Evolutionary conservation across 2,797 vertebrate species (phyloP).

Genomic region (Peromyscus attwateri): DNA sequence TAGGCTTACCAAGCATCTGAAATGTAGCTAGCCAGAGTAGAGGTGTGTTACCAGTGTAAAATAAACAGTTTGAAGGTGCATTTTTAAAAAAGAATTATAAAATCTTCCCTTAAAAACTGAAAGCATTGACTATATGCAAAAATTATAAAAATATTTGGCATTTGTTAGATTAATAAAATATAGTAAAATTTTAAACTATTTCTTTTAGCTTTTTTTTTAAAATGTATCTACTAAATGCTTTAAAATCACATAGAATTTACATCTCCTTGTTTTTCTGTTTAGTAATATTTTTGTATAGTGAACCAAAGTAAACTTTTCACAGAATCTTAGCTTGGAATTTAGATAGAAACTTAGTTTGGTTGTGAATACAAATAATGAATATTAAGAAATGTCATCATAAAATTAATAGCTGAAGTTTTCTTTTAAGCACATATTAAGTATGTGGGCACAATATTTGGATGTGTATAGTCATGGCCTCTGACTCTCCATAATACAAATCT

Average conservation of each 20-base stretch:
- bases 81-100: not conserved
- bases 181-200: not conserved
- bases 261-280: not conserved
- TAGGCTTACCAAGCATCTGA: not conserved
- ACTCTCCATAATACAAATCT: not conserved
- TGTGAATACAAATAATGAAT: slow-evolving; percentile 14
- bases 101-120: not conserved
- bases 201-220: not conserved
- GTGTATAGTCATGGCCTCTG: not conserved
- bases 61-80: not conserved
- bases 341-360: not conserved
- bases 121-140: not conserved
- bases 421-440: not conserved
- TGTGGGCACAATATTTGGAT: not conserved
- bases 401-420: not conserved
- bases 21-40: not conserved
- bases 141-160: not conserved
- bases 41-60: not conserved
- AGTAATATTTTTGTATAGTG: not conserved
- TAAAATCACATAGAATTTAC: not conserved
- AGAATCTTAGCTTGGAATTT: slow-evolving; percentile 17
- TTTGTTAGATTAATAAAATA: not conserved
- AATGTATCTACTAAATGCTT: not conserved
- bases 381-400: not conserved
- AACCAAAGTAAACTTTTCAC: slow-evolving; percentile 24